Evolutionary conservation across 92 coral and sea anemone genomes (phyloP).

Genomic region (Epizoanthus fatuus): DNA sequence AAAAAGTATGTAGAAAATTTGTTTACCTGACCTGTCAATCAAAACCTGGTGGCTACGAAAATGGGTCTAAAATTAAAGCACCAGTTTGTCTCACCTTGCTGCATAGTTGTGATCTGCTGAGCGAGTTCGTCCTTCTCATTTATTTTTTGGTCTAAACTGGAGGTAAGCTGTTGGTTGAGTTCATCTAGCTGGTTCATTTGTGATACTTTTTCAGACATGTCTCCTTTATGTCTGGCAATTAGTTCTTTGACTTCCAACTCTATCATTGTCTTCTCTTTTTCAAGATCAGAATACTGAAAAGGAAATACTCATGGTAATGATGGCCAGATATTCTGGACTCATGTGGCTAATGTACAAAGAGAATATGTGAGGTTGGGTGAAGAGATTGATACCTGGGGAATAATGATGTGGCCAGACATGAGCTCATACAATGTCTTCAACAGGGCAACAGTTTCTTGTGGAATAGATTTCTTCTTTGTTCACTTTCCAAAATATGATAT

Average conservation of each 20-base stretch:
- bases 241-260: slow-evolving; percentile 96
- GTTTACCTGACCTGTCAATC: no score
- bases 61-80: no score
- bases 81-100: slow-evolving; percentile 69
- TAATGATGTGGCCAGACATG: no score
- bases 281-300: slow-evolving; percentile 92
- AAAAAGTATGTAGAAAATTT: no score
- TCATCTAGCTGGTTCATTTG: slow-evolving; percentile 91
- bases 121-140: slow-evolving; percentile 87
- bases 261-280: slow-evolving; percentile 97
- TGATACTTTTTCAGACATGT: slow-evolving; percentile 92
- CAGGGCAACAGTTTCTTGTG: no score
- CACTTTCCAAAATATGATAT: not conserved
- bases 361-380: no score
- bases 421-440: no score
- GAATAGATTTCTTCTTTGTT: not conserved
- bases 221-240: slow-evolving; percentile 97
- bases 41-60: no score
- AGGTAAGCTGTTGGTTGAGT: slow-evolving; percentile 75
- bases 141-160: slow-evolving; percentile 79
- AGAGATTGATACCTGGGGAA: not conserved
- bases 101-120: slow-evolving; percentile 77
- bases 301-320: not conserved
- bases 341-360: no score
- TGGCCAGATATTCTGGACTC: not conserved